Percentiles rank a stretch among this genome's conserved stretches.
These are phyloP conservation scores for Brachyhypopomus gauderio DNA, from an alignment of 2,113 vertebrate species.

Conservation along the genomic window DNA sequence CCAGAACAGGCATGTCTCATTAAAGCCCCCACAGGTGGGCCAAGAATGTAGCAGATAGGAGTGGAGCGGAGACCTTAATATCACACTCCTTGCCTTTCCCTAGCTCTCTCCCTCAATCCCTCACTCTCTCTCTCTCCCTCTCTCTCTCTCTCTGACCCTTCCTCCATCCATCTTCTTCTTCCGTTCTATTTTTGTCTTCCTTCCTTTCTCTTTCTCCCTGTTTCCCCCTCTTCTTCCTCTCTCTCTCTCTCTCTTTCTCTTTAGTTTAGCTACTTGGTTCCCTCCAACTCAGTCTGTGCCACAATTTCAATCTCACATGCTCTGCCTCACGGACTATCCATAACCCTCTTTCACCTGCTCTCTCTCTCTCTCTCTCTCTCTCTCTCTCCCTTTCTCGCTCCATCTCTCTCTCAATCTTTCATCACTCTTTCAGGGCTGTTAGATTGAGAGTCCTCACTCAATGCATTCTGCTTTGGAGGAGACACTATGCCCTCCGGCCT, in stretches of 20 bases:
- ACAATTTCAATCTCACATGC: conserved; percentile 12
- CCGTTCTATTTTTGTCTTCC: conserved; percentile 50
- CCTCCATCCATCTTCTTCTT: conserved; percentile 41
- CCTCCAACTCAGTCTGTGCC: conserved; percentile 18
- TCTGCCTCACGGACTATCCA: too few relatives aligned
- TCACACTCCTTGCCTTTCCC: too few relatives aligned
- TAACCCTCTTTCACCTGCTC: conserved; percentile 8
- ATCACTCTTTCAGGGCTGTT: conserved; percentile 33
- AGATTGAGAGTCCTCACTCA: conserved; percentile 42
- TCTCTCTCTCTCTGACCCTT: conserved; percentile 54
- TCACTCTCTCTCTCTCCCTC: not conserved
- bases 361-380: conserved; percentile 41
- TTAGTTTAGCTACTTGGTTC: conserved; percentile 10
- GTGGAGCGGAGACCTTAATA: too few relatives aligned
- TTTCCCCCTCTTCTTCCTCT: conserved; percentile 21
- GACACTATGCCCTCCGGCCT: conserved; percentile 38
- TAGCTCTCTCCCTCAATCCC: too few relatives aligned
- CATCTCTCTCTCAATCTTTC: conserved; percentile 15
- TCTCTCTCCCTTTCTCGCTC: conserved; percentile 49
- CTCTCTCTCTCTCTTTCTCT: conserved; percentile 28
- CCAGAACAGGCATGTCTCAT: too few relatives aligned
- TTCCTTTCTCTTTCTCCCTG: conserved; percentile 37
- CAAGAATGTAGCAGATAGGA: too few relatives aligned
- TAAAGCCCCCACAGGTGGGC: too few relatives aligned
- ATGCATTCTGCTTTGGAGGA: conserved; percentile 42